A percentile compares a stretch with the other conserved stretches of the same genome.
phyloP scores from a whole-genome alignment of 2,113 vertebrate species.

The Podarcis muralis region DNA sequence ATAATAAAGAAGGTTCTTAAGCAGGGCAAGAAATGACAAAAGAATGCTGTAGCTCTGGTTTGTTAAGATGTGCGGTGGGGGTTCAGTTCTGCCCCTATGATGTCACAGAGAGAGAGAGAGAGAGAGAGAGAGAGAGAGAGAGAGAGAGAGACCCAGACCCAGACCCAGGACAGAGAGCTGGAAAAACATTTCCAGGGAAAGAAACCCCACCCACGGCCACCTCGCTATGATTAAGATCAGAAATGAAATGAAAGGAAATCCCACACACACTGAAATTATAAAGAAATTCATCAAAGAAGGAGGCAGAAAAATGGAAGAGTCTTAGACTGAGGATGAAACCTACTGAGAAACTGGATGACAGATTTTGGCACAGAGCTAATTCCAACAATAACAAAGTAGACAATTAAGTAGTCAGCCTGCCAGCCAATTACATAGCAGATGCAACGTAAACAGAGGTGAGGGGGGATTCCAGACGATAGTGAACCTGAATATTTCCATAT shows the following conservation, averaged over 20 bases:
- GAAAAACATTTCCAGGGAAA: too few species aligned
- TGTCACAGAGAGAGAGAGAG: not conserved
- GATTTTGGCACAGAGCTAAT: not conserved
- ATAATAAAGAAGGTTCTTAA: constrained; percentile 35
- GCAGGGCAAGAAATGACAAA: not conserved
- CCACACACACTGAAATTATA: too few species aligned
- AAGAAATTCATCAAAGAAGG: too few species aligned
- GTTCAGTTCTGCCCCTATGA: not conserved
- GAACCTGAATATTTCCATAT: constrained; percentile 12
- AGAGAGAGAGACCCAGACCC: too few species aligned
- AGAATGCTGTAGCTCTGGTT: not conserved
- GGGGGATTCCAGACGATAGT: not conserved
- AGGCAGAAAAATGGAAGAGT: too few species aligned
- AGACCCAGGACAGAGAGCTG: too few species aligned
- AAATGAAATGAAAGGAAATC: too few species aligned
- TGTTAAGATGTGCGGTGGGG: not conserved
- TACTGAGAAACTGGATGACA: too few species aligned
- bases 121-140: too few species aligned
- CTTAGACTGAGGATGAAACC: too few species aligned
- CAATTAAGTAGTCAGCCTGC: not conserved
- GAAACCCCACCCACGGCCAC: too few species aligned
- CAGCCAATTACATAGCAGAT: not conserved
- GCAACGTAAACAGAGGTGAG: not conserved
- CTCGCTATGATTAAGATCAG: too few species aligned
- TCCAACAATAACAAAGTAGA: not conserved